These are phyloP conservation scores for Drosophila lowei DNA, from an alignment of 1,140 invertebrate genomes.

Conservation along the genomic window DNA sequence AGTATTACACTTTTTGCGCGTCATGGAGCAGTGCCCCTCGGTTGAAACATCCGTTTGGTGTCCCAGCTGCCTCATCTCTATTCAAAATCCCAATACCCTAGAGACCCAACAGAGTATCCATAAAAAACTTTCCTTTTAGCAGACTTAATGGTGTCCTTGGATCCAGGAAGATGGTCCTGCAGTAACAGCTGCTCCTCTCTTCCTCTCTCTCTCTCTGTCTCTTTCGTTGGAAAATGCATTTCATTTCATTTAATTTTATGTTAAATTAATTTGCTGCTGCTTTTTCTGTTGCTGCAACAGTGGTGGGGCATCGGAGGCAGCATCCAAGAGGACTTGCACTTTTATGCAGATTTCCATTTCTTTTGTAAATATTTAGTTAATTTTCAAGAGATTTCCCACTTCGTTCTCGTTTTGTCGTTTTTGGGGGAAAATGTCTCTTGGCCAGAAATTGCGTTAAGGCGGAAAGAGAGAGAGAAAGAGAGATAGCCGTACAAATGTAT, in stretches of 20 bases:
- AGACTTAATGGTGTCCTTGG: conserved; percentile 43
- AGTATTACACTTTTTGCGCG: too few relatives aligned
- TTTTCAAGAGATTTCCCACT: conserved; percentile 46
- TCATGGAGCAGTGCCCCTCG: too few relatives aligned
- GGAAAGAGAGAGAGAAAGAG: conserved; percentile 32
- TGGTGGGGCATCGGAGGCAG: too few relatives aligned
- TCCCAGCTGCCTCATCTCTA: too few relatives aligned
- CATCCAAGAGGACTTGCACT: too few relatives aligned
- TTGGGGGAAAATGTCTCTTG: neutral
- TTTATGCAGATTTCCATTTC: conserved; percentile 51
- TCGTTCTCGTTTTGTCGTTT: conserved; percentile 1
- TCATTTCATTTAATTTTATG: conserved; percentile 73
- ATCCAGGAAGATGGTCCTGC: neutral
- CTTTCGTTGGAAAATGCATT: conserved; percentile 36
- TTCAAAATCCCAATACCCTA: too few relatives aligned
- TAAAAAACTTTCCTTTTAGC: conserved; percentile 57
- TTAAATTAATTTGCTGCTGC: conserved; percentile 74
- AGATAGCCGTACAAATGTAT: conserved; percentile 9
- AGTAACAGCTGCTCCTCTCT: conserved; percentile 8
- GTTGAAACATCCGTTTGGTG: too few relatives aligned
- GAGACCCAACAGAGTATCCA: too few relatives aligned
- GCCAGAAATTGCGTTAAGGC: conserved; percentile 25
- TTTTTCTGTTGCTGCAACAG: conserved; percentile 23
- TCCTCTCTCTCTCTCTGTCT: conserved; percentile 20
- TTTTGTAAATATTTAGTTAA: conserved; percentile 77